A percentile compares a stretch with the other conserved stretches of the same genome.
Evolutionary conservation across 2,888 invertebrate species (phyloP).

Genomic region (Pantelozetes paolii): DNA sequence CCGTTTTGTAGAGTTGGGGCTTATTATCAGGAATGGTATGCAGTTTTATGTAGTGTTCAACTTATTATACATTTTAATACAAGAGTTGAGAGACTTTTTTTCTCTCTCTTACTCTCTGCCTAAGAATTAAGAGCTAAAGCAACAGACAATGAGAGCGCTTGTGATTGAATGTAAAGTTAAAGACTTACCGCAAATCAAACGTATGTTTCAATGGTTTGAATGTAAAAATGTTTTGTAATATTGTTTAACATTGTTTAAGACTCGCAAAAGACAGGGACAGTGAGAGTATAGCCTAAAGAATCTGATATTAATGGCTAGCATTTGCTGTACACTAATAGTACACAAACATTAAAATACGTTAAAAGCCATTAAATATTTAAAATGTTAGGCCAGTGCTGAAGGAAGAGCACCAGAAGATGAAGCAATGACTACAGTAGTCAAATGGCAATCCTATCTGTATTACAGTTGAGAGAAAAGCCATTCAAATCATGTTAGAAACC

Average conservation of each 20-base stretch:
- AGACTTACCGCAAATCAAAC: conserved; percentile 29
- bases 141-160: conserved; percentile 31
- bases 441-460: not conserved
- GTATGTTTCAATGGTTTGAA: not conserved
- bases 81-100: conserved; percentile 15
- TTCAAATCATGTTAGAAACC: not conserved
- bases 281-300: not conserved
- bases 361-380: conserved; percentile 11
- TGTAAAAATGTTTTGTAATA: not conserved
- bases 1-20: not conserved
- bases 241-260: not conserved
- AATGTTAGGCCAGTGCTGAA: not conserved
- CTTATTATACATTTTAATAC: not conserved
- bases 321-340: conserved; percentile 7
- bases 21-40: not conserved
- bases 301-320: not conserved
- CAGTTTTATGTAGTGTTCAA: not conserved
- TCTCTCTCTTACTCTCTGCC: no score
- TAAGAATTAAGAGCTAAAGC: not conserved
- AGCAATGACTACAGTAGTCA: not conserved
- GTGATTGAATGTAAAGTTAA: not conserved
- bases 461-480: not conserved
- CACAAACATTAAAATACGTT: conserved; percentile 24
- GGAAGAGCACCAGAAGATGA: not conserved
- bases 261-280: conserved; percentile 3